Evolutionary conservation across 2,888 invertebrate species (phyloP), one percentile per base, ranked within the genome.

Genomic region (Acholoe squamosa): DNA sequence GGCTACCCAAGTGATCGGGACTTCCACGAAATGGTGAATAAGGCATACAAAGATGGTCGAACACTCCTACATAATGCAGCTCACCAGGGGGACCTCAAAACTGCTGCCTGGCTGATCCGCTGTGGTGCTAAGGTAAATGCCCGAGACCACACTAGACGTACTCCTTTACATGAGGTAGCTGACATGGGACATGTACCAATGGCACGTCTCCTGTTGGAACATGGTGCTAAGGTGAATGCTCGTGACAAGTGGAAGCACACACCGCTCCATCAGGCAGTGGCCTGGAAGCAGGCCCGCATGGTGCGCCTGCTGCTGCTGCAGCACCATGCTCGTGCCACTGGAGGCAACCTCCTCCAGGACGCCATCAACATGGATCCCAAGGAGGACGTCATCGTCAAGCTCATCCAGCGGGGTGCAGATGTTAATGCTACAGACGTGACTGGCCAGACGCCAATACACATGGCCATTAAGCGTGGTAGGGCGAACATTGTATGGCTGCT

Each of bases 211-310:
- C 54, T 86, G 22, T 7, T 86, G 54, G 86, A 86, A 7, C 19
- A 86, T 54, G 86, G 86, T 16, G 86, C 86, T 14, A 86, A 86
- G 33, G 86, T 86, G 56, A 86, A 86, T 28, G 52, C 86, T n/a
- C 52, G 54, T 14, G 54, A 86, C 86, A 86, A 31, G 54, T 86
- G 86, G 86, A 51, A 52, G 28, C 31, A 28, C 54, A 86, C 86
- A 0, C 86, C 86, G 1, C 54, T 86, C 28, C 86, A 86, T 54
- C 86, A 86, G 54, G 86, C 86, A 10, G 33, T 86, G 28, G 56
- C 86, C 3, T 86, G 86, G 86, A 86, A 86, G 54, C 54, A 86
- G 54, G 86, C 86, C 0, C 19, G 31, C 25, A 86, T 86, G 86
- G 54, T 86, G 31, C 28, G 28, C 7, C 54, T 86, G 3, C 28